Evolutionary conservation across 1,140 invertebrate genomes (phyloP).

Genomic region (Drosophila funebris): DNA sequence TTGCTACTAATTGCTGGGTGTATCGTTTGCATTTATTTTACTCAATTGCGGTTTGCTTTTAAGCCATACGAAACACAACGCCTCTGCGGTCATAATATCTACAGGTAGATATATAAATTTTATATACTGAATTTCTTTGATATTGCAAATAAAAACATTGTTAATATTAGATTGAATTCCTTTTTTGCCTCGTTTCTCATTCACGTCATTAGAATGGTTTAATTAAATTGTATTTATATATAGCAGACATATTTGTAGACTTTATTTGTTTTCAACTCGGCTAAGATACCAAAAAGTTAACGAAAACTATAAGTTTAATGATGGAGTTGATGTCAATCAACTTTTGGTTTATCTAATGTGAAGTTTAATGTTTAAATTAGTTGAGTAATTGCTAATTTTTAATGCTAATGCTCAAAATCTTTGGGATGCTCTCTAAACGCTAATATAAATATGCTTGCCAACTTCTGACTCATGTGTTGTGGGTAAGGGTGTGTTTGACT

Average conservation of each 20-base stretch:
- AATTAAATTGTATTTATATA: no score
- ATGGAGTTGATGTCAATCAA: no score
- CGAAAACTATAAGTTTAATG: no score
- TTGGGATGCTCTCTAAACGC: not conserved
- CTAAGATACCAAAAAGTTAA: no score
- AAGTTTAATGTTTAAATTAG: not conserved
- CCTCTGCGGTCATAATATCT: conserved; percentile 9
- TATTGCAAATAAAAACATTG: no score
- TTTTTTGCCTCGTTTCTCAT: no score
- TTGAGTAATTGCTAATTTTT: not conserved
- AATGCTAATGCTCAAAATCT: not conserved
- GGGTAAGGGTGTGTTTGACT: not conserved
- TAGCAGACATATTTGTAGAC: no score
- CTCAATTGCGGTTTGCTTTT: conserved; percentile 61
- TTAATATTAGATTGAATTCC: no score
- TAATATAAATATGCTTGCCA: not conserved
- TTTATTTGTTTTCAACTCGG: no score
- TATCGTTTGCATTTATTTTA: conserved; percentile 55
- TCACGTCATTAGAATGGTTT: no score
- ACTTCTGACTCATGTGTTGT: conserved; percentile 1
- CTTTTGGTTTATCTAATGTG: no score
- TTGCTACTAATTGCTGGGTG: conserved; percentile 56
- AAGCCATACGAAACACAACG: conserved; percentile 20
- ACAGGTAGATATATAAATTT: not conserved
- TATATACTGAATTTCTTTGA: not conserved